Conservation (phyloP, 2,797 vertebrate species). For the Bradypodion ventrale region DNA sequence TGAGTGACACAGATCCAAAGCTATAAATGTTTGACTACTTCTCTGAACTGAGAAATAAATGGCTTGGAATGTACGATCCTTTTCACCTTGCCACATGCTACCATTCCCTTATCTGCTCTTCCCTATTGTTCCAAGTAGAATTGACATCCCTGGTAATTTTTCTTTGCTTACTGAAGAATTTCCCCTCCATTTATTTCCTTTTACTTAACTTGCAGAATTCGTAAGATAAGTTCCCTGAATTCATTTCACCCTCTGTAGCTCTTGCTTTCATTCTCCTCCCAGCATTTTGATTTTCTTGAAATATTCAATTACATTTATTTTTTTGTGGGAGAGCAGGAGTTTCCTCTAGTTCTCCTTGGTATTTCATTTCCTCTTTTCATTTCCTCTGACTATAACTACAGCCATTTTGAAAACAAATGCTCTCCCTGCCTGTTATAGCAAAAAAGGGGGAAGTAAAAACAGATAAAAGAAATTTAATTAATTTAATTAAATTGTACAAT, state of each 20-base stretch:
- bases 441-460: not conserved
- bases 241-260: constrained; percentile 25
- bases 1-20: not conserved
- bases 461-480: no score
- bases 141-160: constrained; percentile 23
- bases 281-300: constrained; percentile 25
- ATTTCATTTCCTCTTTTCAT: constrained; percentile 17
- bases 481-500: no score
- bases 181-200: constrained; percentile 28
- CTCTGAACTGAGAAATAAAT: constrained; percentile 23
- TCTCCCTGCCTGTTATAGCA: not conserved
- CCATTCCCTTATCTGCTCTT: constrained; percentile 21
- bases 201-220: constrained; percentile 11
- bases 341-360: not conserved
- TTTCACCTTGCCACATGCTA: not conserved
- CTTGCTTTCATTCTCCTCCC: constrained; percentile 5
- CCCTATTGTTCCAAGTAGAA: constrained; percentile 29
- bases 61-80: not conserved
- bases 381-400: not conserved
- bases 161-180: constrained; percentile 31
- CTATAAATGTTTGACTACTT: not conserved
- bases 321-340: not conserved
- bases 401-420: constrained; percentile 6
- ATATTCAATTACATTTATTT: constrained; percentile 22
- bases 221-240: constrained; percentile 39